Evolutionary conservation across 1,140 invertebrate species (phyloP), one percentile per base, ranked within the genome.

Genomic region (Macrobrachium rosenbergii): DNA sequence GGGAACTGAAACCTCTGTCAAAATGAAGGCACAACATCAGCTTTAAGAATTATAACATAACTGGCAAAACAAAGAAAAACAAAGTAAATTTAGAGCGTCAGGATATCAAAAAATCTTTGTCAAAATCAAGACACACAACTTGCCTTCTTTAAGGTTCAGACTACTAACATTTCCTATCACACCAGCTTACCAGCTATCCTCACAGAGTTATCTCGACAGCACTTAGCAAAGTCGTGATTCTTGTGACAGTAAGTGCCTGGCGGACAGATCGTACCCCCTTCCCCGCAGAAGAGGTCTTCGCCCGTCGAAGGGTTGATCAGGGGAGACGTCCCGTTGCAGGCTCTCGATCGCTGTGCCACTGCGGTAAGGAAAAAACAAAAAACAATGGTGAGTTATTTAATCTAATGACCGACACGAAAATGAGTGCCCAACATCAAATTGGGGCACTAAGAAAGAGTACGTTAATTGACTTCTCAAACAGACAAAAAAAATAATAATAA

Each of bases 211-310:
- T 89, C 89, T 58, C 84, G 72, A 90, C 96, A 97, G 91, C 96
- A 97, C 89, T 95, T 94, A 69, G 96, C 95, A 90, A 96, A 96
- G 88, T 94, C 93, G 28, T 94, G 92, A 0, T 95, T 96, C 90
- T 96, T 95, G 92, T 97, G 96, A 91, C 96, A 97, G 91, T 96
- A 97, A 91, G 94, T 96, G 87, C 95, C 95, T 63, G 94, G 93
- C 11, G 97, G 97, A 91, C 97, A 98, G 90, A 95, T 95, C 91
- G 95, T 94, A 43, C 95, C 93, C 89, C 94, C 93, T 11, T 94
- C 94, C 91, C 97, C 98, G 92, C 96, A 95, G 90, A 96, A 95
- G 91, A 98, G 96, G 84, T 98, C 96, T 84, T 94, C 93, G 7
- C 95, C 94, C 28, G 94, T 95, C 6, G 93, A 92, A 45, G 93